Conservation (phyloP, 2,113 vertebrate genomes). For the Sturnus vulgaris region DNA sequence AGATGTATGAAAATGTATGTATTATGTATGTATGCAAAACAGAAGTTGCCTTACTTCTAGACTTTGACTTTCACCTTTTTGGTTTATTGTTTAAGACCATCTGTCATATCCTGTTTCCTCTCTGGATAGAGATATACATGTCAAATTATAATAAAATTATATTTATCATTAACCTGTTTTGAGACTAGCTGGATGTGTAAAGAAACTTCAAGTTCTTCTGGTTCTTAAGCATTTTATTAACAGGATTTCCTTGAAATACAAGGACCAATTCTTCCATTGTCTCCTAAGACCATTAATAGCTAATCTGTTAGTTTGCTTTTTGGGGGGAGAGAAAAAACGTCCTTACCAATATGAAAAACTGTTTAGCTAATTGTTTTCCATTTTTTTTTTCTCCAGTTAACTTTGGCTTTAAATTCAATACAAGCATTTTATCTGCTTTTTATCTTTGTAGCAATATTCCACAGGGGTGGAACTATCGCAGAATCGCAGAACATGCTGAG, state of each 20-base stretch:
- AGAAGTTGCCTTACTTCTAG: not conserved
- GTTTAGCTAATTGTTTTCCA: not conserved
- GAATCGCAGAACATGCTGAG: not conserved
- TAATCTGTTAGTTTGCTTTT: not conserved
- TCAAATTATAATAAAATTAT: not conserved
- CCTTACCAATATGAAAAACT: not conserved
- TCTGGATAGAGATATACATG: not conserved
- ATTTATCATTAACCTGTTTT: not conserved
- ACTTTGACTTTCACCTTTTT: fast-evolving
- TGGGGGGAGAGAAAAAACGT: fast-evolving
- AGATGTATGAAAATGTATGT: not conserved
- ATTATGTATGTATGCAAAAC: not conserved
- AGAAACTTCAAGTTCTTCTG: not conserved
- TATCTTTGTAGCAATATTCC: not conserved
- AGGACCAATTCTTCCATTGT: not conserved
- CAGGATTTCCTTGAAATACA: not conserved
- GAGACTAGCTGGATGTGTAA: not conserved
- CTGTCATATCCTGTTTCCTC: not conserved
- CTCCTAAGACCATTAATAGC: not conserved
- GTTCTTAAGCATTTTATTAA: not conserved
- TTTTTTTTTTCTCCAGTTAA: not conserved
- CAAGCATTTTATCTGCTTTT: not conserved
- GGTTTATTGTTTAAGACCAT: not conserved
- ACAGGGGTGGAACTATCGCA: not conserved
- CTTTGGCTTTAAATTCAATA: not conserved